These are phyloP conservation scores for Xylocampa areola DNA, from an alignment of 2,888 invertebrate genomes.

Conservation along the genomic window DNA sequence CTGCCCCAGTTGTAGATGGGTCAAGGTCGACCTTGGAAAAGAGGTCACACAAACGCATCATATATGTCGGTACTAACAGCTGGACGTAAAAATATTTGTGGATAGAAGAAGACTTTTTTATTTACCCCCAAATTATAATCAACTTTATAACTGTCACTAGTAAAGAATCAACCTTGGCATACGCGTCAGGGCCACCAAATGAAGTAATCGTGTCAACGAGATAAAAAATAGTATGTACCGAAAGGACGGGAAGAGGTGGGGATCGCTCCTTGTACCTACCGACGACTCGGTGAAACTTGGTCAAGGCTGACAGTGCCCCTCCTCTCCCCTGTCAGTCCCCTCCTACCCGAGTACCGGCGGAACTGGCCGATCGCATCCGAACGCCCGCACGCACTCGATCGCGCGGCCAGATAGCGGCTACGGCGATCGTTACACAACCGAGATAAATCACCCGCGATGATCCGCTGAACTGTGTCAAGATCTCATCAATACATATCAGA, in stretches of 20 bases:
- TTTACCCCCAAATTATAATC: constrained; percentile 10
- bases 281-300: constrained; percentile 89
- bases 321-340: constrained; percentile 67
- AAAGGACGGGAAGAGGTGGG: constrained; percentile 89
- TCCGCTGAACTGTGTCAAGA: constrained; percentile 86
- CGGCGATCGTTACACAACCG: constrained; percentile 83
- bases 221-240: constrained; percentile 75
- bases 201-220: constrained; percentile 85
- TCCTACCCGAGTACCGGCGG: constrained; percentile 72
- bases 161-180: constrained; percentile 74
- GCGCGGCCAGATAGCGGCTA: constrained; percentile 79
- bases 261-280: constrained; percentile 87
- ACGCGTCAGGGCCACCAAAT: constrained; percentile 75
- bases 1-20: constrained; percentile 84
- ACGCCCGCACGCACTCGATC: constrained; percentile 78
- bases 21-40: constrained; percentile 82
- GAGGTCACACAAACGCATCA: constrained; percentile 69
- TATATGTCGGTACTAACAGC: constrained; percentile 37
- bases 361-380: constrained; percentile 78
- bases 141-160: constrained; percentile 47
- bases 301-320: constrained; percentile 84
- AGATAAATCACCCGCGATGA: constrained; percentile 84
- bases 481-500: constrained; percentile 66
- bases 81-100: constrained; percentile 17
- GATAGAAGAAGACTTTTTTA: constrained; percentile 11